Percentiles rank a stretch among this genome's conserved stretches.
Evolutionary conservation across 2,888 invertebrate species (phyloP).

Genomic region (Andrena bicolor): DNA sequence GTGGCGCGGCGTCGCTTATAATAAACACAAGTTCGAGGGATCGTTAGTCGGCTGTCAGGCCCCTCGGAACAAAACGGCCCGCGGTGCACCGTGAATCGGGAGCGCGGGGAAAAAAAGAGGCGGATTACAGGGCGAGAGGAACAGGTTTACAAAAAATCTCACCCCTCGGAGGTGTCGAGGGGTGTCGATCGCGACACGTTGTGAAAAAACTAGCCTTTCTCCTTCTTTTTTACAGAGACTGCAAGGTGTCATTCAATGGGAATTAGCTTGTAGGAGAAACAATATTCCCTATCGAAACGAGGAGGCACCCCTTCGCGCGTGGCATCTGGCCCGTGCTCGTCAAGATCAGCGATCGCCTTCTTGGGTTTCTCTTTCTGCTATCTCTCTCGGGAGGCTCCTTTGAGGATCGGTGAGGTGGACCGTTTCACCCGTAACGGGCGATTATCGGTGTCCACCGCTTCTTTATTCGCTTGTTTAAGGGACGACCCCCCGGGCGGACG

Average conservation of each 20-base stretch:
- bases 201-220: constrained; percentile 7
- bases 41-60: constrained; percentile 66
- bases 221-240: background rate
- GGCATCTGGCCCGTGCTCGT: constrained; percentile 24
- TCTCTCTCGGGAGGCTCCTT: constrained; percentile 19
- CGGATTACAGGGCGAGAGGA: constrained; percentile 41
- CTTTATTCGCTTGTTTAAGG: constrained; percentile 3
- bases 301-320: background rate
- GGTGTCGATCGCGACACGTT: constrained; percentile 11
- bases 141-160: constrained; percentile 69
- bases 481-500: background rate
- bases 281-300: background rate
- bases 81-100: constrained; percentile 18
- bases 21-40: constrained; percentile 68
- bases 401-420: constrained; percentile 21
- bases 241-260: constrained; percentile 29
- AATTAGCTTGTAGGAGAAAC: background rate
- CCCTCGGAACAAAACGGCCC: constrained; percentile 33
- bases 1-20: constrained; percentile 71
- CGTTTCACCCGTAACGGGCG: constrained; percentile 18
- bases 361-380: background rate
- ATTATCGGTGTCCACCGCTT: constrained; percentile 8
- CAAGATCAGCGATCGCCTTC: constrained; percentile 30
- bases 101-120: constrained; percentile 13
- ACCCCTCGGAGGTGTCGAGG: constrained; percentile 27